Conservation (phyloP, 2,113 vertebrate species). For the Elgaria multicarinata region DNA sequence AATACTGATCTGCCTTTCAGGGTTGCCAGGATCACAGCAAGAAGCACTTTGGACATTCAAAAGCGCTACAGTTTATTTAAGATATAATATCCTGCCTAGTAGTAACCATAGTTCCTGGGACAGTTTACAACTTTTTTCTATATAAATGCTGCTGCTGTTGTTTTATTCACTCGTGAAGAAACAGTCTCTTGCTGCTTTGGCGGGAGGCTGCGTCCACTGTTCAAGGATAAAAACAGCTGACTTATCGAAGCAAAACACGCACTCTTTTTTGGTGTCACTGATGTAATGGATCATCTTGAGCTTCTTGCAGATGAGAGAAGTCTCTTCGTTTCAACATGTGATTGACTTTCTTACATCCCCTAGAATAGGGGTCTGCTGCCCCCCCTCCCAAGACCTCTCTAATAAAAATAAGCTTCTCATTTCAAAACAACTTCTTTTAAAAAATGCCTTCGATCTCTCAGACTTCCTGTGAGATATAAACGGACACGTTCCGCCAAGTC, state of each 20-base stretch:
- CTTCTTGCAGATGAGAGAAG: slow-evolving; percentile 72
- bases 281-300: slow-evolving; percentile 69
- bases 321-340: slow-evolving; percentile 59
- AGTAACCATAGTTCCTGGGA: no score
- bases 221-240: slow-evolving; percentile 66
- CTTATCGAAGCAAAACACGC: slow-evolving; percentile 49
- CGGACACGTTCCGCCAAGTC: slow-evolving; percentile 41
- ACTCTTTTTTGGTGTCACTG: slow-evolving; percentile 60
- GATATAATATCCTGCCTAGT: no score
- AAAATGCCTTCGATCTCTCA: slow-evolving; percentile 62
- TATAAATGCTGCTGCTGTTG: no score
- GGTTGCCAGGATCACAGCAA: no score
- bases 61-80: no score
- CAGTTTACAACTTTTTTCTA: no score
- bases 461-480: slow-evolving; percentile 68
- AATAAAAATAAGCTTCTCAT: slow-evolving; percentile 69
- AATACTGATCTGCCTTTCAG: no score
- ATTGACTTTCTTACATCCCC: slow-evolving; percentile 64
- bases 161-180: slow-evolving; percentile 16
- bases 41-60: no score
- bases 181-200: slow-evolving; percentile 44
- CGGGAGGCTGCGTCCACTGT: slow-evolving; percentile 68
- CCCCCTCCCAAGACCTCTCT: slow-evolving; percentile 54
- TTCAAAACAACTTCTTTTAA: slow-evolving; percentile 59
- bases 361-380: slow-evolving; percentile 30